Percentiles rank a stretch among this genome's conserved stretches.
Evolutionary conservation across 1,140 invertebrate genomes (phyloP).

Genomic region (Mizuhopecten yessoensis): DNA sequence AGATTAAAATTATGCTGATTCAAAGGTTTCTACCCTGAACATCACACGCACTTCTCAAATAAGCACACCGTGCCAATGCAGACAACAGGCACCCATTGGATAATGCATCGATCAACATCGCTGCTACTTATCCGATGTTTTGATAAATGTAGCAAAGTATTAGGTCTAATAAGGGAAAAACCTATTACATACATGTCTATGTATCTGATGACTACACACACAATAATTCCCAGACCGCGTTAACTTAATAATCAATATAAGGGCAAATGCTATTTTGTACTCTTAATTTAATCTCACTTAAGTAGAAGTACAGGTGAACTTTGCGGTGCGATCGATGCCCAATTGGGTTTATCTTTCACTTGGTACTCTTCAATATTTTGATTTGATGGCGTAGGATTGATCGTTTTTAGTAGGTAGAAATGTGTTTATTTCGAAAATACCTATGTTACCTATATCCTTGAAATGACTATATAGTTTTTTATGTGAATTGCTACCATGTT

Average conservation of each 20-base stretch:
- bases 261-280: slow-evolving; percentile 20
- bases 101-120: neutral
- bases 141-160: neutral
- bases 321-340: neutral
- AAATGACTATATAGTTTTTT: too few species aligned
- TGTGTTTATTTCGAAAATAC: too few species aligned
- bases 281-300: slow-evolving; percentile 19
- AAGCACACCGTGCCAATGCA: neutral
- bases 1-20: slow-evolving; percentile 5
- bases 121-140: slow-evolving; percentile 16
- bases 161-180: neutral
- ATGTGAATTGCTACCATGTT: too few species aligned
- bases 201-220: neutral
- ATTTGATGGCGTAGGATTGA: too few species aligned
- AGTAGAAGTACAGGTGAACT: slow-evolving; percentile 24
- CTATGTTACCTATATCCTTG: too few species aligned
- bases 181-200: neutral
- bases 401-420: too few species aligned
- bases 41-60: neutral
- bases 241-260: slow-evolving; percentile 9
- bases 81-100: neutral
- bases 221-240: neutral
- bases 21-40: neutral
- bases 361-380: too few species aligned
- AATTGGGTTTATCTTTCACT: neutral